Conservation (phyloP, 2,888 invertebrate species). For the Lithophane socia region DNA sequence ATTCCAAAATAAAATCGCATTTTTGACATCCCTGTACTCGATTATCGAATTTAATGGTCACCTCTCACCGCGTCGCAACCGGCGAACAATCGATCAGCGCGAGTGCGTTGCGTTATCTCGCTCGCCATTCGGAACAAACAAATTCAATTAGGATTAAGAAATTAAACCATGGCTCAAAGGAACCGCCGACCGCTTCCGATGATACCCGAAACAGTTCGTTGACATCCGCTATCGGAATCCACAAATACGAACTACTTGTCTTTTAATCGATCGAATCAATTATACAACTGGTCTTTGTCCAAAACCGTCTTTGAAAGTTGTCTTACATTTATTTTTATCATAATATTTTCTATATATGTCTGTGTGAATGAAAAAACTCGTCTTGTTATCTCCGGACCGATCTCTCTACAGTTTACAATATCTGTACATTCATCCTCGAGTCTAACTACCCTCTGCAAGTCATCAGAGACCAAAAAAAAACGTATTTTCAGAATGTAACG, state of each 20-base stretch:
- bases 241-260: conserved; percentile 69
- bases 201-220: conserved; percentile 78
- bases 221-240: conserved; percentile 78
- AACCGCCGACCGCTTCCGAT: conserved; percentile 80
- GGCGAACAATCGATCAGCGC: conserved; percentile 79
- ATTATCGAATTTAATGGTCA: conserved; percentile 63
- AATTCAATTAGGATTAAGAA: conserved; percentile 90
- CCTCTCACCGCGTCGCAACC: conserved; percentile 55
- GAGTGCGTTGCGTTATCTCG: conserved; percentile 81
- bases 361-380: conserved; percentile 52
- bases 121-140: conserved; percentile 84
- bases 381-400: conserved; percentile 53
- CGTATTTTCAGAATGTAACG: conserved; percentile 69
- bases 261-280: conserved; percentile 59
- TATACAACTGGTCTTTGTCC: conserved; percentile 53
- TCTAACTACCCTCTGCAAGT: conserved; percentile 59
- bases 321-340: conserved; percentile 44
- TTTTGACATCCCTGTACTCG: conserved; percentile 23
- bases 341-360: conserved; percentile 41
- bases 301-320: conserved; percentile 58
- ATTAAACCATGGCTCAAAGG: conserved; percentile 85
- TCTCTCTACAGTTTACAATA: conserved; percentile 57
- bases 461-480: conserved; percentile 50
- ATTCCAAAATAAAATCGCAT: neutral
- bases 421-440: conserved; percentile 50